Percentiles rank a stretch among this genome's conserved stretches.
These are phyloP conservation scores for Micromussa lordhowensis DNA, from an alignment of 92 coral and sea anemone species.

Conservation along the genomic window DNA sequence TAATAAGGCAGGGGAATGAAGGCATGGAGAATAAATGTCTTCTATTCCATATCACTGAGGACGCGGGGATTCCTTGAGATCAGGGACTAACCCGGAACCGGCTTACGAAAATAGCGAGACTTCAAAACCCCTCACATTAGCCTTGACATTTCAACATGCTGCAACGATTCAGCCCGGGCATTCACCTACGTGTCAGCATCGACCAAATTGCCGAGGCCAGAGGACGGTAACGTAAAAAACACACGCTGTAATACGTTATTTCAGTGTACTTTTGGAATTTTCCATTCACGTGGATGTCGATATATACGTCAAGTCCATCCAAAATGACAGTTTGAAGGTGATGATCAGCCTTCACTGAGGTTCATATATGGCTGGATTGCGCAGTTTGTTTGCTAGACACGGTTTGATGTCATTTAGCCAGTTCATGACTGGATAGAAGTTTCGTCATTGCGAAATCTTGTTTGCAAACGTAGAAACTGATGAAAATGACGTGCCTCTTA, in stretches of 20 bases:
- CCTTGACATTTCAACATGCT: not conserved
- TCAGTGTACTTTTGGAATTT: not conserved
- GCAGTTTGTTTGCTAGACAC: not conserved
- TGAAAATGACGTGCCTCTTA: too few species aligned
- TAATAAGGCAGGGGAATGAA: too few species aligned
- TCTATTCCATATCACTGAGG: not conserved
- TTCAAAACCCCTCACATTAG: not conserved
- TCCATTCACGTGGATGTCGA: not conserved
- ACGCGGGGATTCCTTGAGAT: conserved; percentile 7
- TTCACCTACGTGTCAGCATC: not conserved
- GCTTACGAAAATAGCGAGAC: not conserved
- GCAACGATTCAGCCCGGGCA: not conserved
- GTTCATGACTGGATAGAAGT: not conserved
- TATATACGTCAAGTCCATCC: not conserved
- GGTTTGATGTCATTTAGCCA: not conserved
- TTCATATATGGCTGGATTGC: not conserved
- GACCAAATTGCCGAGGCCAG: not conserved
- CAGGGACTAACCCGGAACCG: conserved; percentile 12
- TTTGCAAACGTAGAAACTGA: not conserved
- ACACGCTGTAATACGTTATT: not conserved
- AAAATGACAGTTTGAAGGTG: not conserved
- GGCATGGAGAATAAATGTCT: not conserved
- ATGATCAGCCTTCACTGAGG: not conserved
- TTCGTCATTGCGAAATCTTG: not conserved
- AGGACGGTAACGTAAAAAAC: not conserved